Evolutionary conservation across 2,113 vertebrate species (phyloP), one percentile per base, ranked within the genome.

Genomic region (Corynorhinus townsendii): DNA sequence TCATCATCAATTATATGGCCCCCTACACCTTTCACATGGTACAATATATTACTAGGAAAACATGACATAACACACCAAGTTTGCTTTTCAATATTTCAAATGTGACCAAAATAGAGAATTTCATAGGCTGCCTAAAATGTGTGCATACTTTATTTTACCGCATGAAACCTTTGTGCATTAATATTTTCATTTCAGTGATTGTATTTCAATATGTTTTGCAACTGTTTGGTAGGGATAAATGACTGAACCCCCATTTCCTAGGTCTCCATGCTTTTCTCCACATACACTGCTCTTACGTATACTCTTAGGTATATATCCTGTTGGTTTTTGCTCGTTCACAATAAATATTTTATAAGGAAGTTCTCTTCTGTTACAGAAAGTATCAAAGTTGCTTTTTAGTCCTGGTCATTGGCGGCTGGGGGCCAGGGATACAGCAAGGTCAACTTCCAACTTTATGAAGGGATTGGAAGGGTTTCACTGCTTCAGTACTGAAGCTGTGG

Each of bases 201-300:
- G 35, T 89, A 33, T 90, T 90, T 93, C 45, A 84, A 15, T 89
- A 52, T 43, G 43, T 81, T 95, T 93, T 84, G 28, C 62, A 84
- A 66, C 71, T 38, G 7, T 45, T 45, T 72, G 43, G 19, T 86
- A 26, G 81, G 24, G 49, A 75, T 28, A 52, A 26, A 73, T n/a
- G 24, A 68, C 56, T 62, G 68, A 69, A 82, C 76, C 66, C 8
- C 79, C 22, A 28, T 43, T 79, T 80, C 66, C 59, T 72, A 30
- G 30, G 9, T 94, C 43, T 79, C 45, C n/a, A 4, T 59, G 52
- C 66, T 95, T 85, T 85, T 85, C 77, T 90, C 33, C 75, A 94
- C 72, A 72, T 38, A 86, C 87, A 77, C 69, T 72, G 49, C 35
- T 80, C 10, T 24, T 76, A 7, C 14, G 20, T 82, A 24, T 68